Conservation (phyloP, 2,113 vertebrate species). For the Megaceryle maxima region DNA sequence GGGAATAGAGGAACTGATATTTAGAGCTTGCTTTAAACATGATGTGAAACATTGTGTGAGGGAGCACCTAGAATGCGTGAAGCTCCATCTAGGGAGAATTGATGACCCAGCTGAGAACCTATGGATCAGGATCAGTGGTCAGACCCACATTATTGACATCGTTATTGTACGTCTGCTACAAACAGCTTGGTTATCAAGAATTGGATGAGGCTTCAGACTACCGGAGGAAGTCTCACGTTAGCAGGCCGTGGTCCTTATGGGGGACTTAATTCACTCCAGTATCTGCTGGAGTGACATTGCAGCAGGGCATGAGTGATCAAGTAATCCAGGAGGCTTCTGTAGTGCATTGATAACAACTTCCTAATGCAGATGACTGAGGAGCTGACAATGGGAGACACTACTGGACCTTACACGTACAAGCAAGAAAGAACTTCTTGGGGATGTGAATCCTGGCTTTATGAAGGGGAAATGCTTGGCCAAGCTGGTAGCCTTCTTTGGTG, state of each 20-base stretch:
- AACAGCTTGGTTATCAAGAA: background rate
- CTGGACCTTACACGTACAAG: rapidly evolving
- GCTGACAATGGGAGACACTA: rapidly evolving
- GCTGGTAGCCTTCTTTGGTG: background rate
- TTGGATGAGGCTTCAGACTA: background rate
- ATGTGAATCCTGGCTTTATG: background rate
- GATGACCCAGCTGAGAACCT: background rate
- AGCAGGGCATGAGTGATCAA: background rate
- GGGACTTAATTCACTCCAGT: background rate
- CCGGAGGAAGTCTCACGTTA: background rate
- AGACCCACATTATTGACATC: rapidly evolving
- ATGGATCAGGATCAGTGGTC: background rate
- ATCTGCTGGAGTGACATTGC: background rate
- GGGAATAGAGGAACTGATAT: background rate
- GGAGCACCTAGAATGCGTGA: background rate
- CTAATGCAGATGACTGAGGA: background rate
- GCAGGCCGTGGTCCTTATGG: background rate
- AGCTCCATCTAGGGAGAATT: background rate
- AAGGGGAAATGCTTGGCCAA: background rate
- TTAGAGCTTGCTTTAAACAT: background rate
- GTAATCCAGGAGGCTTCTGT: background rate
- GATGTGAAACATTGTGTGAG: background rate
- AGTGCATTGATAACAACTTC: background rate
- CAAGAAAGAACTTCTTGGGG: background rate
- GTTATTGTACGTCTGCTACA: background rate